These are phyloP conservation scores for Sisyra nigra DNA, from an alignment of 2,888 invertebrate genomes.

Conservation along the genomic window DNA sequence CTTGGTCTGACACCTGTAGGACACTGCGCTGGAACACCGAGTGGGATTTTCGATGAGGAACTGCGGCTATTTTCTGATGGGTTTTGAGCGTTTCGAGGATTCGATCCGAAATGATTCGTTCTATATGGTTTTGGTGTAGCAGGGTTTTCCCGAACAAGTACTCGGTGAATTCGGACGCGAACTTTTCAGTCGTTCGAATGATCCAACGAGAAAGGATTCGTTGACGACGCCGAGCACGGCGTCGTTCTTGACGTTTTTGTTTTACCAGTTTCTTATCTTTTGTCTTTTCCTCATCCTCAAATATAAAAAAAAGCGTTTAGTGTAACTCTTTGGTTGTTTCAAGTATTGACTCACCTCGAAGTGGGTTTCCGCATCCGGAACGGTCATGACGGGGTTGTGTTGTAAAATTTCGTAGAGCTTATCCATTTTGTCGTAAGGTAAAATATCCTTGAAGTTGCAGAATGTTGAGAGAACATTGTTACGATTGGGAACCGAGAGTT, in stretches of 20 bases:
- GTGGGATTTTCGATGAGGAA: no score
- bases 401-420: background rate
- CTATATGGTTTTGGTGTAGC: no score
- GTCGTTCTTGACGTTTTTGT: background rate
- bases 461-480: background rate
- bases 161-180: background rate
- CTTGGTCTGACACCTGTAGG: no score
- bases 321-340: background rate
- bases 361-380: background rate
- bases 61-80: no score
- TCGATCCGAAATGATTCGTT: no score
- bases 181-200: no score
- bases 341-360: no score
- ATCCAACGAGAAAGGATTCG: no score
- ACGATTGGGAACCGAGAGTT: conserved; percentile 18
- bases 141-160: background rate
- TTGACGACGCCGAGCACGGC: no score
- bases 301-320: background rate
- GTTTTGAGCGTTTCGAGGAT: no score
- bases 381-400: background rate
- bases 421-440: background rate
- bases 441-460: background rate
- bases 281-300: background rate
- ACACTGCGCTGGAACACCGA: no score
- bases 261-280: background rate